Base-by-base conservation (phyloP, 2,888 invertebrate genomes). In the Opisthograptis luteolata region DNA sequence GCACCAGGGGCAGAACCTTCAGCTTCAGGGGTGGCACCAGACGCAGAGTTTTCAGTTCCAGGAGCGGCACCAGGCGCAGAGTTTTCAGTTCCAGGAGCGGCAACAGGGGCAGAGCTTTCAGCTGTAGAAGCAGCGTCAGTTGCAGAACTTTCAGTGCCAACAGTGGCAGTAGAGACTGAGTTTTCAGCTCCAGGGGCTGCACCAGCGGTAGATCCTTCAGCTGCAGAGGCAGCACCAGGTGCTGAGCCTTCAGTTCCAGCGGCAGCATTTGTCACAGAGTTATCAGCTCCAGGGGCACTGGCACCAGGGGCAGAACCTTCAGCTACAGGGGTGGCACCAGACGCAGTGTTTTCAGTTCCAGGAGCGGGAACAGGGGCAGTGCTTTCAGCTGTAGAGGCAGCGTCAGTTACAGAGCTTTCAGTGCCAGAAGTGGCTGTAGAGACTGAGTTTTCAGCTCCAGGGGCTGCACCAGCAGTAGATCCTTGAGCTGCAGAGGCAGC, bases 21-120 rank as follows among this genome's bases (percentile, higher is more conserved):
- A 12, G 12, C n/a, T 9, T 20, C 6, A 7, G n/a, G n/a, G 2
- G 51, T 9, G 9, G 34, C 10, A n/a, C 8, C 30, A 37, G 45
- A 9, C 8, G 31, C 24, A 24, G 35, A 31, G 0, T 5, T 41
- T 12, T 24, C 19, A 30, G 30, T 6, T 17, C 25, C 31, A 32
- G 45, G 0, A 22, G 13, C 17, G 17, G 31, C 12, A 10, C 15
- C 37, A 31, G 30, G 7, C 9, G 28, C 25, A 20, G 52, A 8
- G 1, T n/a, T 43, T 20, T 37, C 50, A 45, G 28, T 12, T 6
- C 41, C 48, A 25, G 48, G 1, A 2, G 31, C n/a, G 20, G 31
- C 35, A 28, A 14, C 37, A 35, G 19, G 8, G 5, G 14, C n/a
- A 44, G 44, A 19, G 1, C 32, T 37, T 20, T 41, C n/a, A 19